Percentiles rank a stretch among this genome's conserved stretches.
Conservation (phyloP, 2,797 vertebrate species). For the Parotocinclus haroldoi region DNA sequence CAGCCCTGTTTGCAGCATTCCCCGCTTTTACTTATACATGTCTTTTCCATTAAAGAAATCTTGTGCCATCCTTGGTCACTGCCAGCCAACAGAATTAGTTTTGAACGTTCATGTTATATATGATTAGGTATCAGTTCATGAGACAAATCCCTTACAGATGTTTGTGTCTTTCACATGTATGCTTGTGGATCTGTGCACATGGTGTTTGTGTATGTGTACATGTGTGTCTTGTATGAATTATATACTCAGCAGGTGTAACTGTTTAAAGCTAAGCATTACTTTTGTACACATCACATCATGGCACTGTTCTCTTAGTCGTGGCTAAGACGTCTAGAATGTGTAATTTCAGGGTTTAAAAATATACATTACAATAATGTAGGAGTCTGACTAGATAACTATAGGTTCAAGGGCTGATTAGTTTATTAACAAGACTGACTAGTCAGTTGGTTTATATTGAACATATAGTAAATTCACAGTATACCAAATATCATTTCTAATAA, state of each 20-base stretch:
- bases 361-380: neutral
- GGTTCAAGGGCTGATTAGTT: no score
- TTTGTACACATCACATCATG: slow-evolving; percentile 31
- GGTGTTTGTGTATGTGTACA: slow-evolving; percentile 14
- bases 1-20: slow-evolving; percentile 50
- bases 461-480: no score
- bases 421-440: no score
- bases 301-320: slow-evolving; percentile 28
- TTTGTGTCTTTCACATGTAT: slow-evolving; percentile 40
- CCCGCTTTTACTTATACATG: slow-evolving; percentile 21
- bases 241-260: slow-evolving; percentile 71
- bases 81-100: slow-evolving; percentile 71
- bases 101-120: slow-evolving; percentile 78
- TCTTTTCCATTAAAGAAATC: slow-evolving; percentile 20
- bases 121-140: slow-evolving; percentile 77
- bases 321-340: neutral
- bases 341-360: neutral
- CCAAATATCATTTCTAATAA: no score
- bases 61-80: slow-evolving; percentile 47
- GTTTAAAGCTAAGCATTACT: slow-evolving; percentile 55
- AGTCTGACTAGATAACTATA: no score
- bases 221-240: slow-evolving; percentile 50
- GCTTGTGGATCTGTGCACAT: slow-evolving; percentile 22
- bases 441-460: no score
- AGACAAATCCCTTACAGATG: slow-evolving; percentile 65